Evolutionary conservation across 2,113 vertebrate genomes (phyloP).

Genomic region (Nerophis ophidion): DNA sequence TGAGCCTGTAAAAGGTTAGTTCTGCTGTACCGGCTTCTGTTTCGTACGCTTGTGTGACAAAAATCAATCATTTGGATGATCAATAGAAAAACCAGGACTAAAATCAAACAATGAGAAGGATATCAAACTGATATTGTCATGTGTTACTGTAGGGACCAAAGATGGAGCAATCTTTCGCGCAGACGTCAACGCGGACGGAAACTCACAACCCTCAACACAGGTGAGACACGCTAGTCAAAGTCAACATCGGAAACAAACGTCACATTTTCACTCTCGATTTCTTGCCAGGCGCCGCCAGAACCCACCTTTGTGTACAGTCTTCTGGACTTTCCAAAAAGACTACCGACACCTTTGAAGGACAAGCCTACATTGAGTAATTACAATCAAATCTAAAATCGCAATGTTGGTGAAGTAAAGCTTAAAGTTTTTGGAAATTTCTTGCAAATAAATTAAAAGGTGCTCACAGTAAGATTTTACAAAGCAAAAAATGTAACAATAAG

Average conservation of each 20-base stretch:
- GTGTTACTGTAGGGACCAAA: neutral
- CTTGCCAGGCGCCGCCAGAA: constrained; percentile 24
- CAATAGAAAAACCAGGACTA: too few relatives aligned
- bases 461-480: too few relatives aligned
- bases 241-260: neutral
- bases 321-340: constrained; percentile 55
- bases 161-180: constrained; percentile 3
- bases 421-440: too few relatives aligned
- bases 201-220: constrained; percentile 20
- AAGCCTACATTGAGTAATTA: constrained; percentile 4
- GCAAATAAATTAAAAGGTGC: too few relatives aligned
- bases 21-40: too few relatives aligned
- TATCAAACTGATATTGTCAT: too few relatives aligned
- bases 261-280: neutral
- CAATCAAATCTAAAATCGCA: constrained; percentile 1
- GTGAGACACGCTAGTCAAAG: constrained; percentile 19
- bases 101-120: too few relatives aligned
- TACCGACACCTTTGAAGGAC: neutral
- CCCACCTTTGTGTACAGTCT: constrained; percentile 48
- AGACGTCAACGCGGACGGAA: constrained; percentile 1
- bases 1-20: too few relatives aligned
- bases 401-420: too few relatives aligned
- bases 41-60: too few relatives aligned
- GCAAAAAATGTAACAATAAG: too few relatives aligned
- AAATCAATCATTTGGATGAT: too few relatives aligned